Base-by-base conservation (phyloP, 1,140 invertebrate genomes). In the Caerostris extrusa region DNA sequence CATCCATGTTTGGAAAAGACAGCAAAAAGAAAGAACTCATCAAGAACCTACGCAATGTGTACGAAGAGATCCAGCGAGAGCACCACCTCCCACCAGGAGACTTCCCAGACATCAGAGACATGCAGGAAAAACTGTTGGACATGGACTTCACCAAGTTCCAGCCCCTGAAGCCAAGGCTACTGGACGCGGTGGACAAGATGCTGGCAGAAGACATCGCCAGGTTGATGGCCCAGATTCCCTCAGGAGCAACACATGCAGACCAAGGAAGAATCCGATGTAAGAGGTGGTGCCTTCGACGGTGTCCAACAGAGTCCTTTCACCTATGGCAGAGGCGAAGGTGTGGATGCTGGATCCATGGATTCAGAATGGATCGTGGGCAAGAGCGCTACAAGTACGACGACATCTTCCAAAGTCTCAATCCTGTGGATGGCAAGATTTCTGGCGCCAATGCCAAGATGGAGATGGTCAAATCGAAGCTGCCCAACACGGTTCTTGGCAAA, bases 401-500 rank as follows among this genome's bases (percentile, higher is more conserved):
- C 83, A 97, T 98, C 57, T 99, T 99, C 96, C 96, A 98, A 89
- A 97, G 96, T 77, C 97, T 99, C 55, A 97, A 97, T 94, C 99
- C 99, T 60, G 96, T 97, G 92, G 98, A 99, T 96, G 99, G 99
- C 91, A 99, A 99, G 97, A 97, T 99, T 93, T 98, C 98, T 71
- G 99, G 99, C 94, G 97, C 98, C 96, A 97, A 98, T 98, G 95
- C 95, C 8, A 95, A 95, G 67, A 57, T 90, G n/a, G 98, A 99
- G 96, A 99, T 99, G 98, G 97, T 99, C 67, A 99, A 99, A 96
- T 99, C 99, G 2, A 99, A 99, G 96, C 96, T 99, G 95, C 99
- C 99, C 1, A 99, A 99, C 96, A 98, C 98, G 34, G 98, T 99
- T 56, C 97, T 99, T 93, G 98, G 98, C 90, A 99, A 99, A 95